A percentile compares a stretch with the other conserved stretches of the same genome.
These are phyloP conservation scores for Microcebus lehilahytsara DNA, from an alignment of 2,113 vertebrate species.

Conservation along the genomic window DNA sequence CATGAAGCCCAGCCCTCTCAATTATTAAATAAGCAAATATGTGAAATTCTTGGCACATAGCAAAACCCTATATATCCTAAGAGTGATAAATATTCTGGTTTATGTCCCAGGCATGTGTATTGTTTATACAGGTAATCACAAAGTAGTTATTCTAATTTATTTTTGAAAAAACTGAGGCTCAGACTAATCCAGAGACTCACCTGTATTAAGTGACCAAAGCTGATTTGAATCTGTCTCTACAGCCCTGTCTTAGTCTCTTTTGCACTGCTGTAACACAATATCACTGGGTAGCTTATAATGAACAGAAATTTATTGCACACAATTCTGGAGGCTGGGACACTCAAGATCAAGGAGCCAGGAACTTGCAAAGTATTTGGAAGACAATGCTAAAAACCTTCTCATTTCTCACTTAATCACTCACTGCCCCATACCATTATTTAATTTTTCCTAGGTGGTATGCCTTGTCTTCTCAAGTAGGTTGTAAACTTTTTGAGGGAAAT, in stretches of 20 bases:
- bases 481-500: background rate
- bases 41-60: background rate
- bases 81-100: background rate
- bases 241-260: background rate
- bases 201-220: background rate
- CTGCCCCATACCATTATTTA: background rate
- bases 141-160: background rate
- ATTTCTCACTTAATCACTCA: background rate
- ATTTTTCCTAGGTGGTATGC: background rate
- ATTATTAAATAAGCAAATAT: background rate
- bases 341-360: background rate
- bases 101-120: background rate
- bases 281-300: background rate
- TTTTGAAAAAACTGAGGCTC: background rate
- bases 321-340: background rate
- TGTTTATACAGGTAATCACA: background rate
- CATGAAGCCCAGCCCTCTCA: no score
- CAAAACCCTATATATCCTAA: background rate
- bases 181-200: background rate
- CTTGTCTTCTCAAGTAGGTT: background rate
- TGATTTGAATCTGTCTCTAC: background rate
- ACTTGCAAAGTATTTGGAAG: background rate
- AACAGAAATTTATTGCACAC: background rate
- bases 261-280: background rate
- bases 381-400: background rate